phyloP scores from a whole-genome alignment of 1,140 invertebrate genomes.

The Bombus pascuorum region DNA sequence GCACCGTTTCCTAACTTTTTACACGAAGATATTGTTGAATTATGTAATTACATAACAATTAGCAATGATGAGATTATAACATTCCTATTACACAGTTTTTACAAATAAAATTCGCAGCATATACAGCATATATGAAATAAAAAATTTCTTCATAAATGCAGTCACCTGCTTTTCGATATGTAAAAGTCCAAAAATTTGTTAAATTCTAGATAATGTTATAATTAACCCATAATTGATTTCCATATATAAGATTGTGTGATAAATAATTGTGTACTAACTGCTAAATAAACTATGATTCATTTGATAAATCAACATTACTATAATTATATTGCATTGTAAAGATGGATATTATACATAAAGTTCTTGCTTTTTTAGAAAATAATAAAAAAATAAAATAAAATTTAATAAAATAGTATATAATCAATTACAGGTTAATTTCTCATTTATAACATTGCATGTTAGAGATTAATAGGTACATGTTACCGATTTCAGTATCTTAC shows the following conservation, averaged over 20 bases:
- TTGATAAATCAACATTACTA: slow-evolving; percentile 20
- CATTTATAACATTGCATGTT: slow-evolving; percentile 41
- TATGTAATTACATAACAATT: slow-evolving; percentile 29
- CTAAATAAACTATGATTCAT: slow-evolving; percentile 32
- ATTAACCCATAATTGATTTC: slow-evolving; percentile 41
- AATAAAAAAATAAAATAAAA: slow-evolving; percentile 21
- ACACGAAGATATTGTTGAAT: background rate
- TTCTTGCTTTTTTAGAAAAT: slow-evolving; percentile 13
- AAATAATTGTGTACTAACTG: slow-evolving; percentile 12
- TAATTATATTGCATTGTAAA: slow-evolving; percentile 22
- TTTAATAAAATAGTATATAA: slow-evolving; percentile 18
- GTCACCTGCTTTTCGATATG: slow-evolving; percentile 68
- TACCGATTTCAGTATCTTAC: slow-evolving; percentile 59
- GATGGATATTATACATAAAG: slow-evolving; percentile 23
- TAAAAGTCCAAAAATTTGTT: slow-evolving; percentile 64
- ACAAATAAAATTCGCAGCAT: slow-evolving; percentile 31
- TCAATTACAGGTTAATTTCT: slow-evolving; percentile 39
- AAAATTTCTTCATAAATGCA: slow-evolving; percentile 11
- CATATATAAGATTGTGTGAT: slow-evolving; percentile 1
- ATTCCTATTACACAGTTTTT: slow-evolving; percentile 35
- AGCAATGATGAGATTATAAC: slow-evolving; percentile 49
- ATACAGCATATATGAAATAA: slow-evolving; percentile 33
- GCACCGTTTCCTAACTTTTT: slow-evolving; percentile 3
- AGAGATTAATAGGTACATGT: slow-evolving; percentile 50
- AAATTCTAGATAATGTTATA: slow-evolving; percentile 18